Conservation (phyloP, 2,113 vertebrate genomes). For the Periophthalmodon schlosseri region DNA sequence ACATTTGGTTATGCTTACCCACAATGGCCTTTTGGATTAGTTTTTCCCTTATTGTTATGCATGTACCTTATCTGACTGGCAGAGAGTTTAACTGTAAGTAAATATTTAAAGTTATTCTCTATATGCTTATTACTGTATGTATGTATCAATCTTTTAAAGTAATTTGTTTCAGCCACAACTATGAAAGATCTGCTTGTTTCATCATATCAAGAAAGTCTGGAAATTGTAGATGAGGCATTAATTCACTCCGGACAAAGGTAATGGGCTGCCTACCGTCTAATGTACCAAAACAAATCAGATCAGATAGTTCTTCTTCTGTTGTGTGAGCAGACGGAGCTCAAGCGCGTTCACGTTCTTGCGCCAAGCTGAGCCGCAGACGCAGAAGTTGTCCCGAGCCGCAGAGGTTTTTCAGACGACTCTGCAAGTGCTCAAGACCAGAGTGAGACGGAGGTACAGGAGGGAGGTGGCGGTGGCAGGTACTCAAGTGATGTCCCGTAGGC, state of each 20-base stretch:
- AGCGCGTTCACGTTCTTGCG: slow-evolving; percentile 74
- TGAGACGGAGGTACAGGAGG: slow-evolving; percentile 57
- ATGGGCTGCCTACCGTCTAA: neutral
- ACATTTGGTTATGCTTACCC: neutral
- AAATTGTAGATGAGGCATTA: slow-evolving; percentile 57
- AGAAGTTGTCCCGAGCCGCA: slow-evolving; percentile 76
- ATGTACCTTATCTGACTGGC: slow-evolving; percentile 12
- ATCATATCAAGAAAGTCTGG: slow-evolving; percentile 64
- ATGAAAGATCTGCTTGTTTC: slow-evolving; percentile 59
- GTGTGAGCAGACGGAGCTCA: slow-evolving; percentile 45
- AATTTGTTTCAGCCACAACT: slow-evolving; percentile 32
- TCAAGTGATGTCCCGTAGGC: no score
- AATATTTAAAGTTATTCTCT: neutral
- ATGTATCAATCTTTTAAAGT: neutral
- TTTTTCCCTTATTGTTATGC: slow-evolving; percentile 1
- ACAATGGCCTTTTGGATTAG: slow-evolving; percentile 28
- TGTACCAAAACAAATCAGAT: neutral
- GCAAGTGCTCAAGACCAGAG: slow-evolving; percentile 63
- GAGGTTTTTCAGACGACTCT: slow-evolving; percentile 83
- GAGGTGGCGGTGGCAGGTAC: slow-evolving; percentile 70
- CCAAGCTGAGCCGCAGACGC: slow-evolving; percentile 70
- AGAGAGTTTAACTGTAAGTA: slow-evolving; percentile 57
- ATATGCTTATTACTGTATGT: neutral
- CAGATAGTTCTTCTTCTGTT: neutral
- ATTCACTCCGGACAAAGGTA: slow-evolving; percentile 68